Evolutionary conservation across 2,113 vertebrate species (phyloP).

Genomic region (Carettochelys insculpta): DNA sequence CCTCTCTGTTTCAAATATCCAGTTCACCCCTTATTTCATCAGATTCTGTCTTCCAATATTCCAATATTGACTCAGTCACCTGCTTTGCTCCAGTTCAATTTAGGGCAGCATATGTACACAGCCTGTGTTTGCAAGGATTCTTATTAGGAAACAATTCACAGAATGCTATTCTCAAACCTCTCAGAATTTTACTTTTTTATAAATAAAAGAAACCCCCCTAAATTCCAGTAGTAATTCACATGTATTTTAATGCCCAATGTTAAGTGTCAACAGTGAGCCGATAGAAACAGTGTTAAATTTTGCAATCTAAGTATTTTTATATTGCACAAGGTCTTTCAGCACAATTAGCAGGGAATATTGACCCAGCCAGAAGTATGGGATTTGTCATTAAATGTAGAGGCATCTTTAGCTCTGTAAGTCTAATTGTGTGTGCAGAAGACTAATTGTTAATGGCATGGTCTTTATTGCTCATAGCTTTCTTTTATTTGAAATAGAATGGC

Average conservation of each 20-base stretch:
- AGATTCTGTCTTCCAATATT: background rate
- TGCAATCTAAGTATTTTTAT: constrained; percentile 67
- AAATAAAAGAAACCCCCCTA: background rate
- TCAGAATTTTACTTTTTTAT: background rate
- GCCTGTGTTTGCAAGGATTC: background rate
- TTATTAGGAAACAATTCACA: constrained; percentile 3
- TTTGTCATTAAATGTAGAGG: constrained; percentile 86
- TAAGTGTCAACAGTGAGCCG: constrained; percentile 59
- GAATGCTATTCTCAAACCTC: background rate
- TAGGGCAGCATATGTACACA: background rate
- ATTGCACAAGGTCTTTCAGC: constrained; percentile 72
- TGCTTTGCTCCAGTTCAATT: background rate
- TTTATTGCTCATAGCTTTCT: constrained; percentile 87
- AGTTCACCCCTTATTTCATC: background rate
- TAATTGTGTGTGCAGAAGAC: constrained; percentile 88
- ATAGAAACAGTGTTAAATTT: constrained; percentile 58
- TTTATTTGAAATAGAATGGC: constrained; percentile 86
- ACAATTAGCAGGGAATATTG: constrained; percentile 84
- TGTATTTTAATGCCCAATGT: constrained; percentile 31
- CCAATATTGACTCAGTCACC: background rate
- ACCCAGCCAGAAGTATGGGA: constrained; percentile 78
- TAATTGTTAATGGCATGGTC: constrained; percentile 90
- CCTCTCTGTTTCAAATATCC: background rate
- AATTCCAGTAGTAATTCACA: constrained; percentile 11
- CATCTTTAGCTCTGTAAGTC: constrained; percentile 85